Evolutionary conservation across 23 tunicate species (phyloP).

Genomic region (Trididemnum miniatum): DNA sequence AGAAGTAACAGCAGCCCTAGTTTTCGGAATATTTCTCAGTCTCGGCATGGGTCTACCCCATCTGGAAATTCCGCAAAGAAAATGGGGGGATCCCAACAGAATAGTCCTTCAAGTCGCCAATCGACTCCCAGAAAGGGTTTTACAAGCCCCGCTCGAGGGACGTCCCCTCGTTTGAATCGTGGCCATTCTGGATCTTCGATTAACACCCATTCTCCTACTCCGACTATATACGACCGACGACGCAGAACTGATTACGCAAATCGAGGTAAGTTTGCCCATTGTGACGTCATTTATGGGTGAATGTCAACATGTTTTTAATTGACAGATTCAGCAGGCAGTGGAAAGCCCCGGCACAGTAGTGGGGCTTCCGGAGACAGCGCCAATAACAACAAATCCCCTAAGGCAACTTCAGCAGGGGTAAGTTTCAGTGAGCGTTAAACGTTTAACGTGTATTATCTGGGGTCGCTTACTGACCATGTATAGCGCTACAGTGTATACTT

Average conservation of each 20-base stretch:
- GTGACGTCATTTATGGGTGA: no score
- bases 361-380: constrained; percentile 13
- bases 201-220: constrained; percentile 30
- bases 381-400: constrained; percentile 8
- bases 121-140: constrained; percentile 18
- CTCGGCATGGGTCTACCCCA: constrained; percentile 2
- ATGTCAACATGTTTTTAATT: neutral
- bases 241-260: neutral
- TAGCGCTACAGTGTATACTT: no score
- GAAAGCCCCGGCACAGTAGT: constrained; percentile 20
- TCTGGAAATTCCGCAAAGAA: neutral
- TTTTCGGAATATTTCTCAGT: neutral
- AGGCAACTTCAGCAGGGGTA: constrained; percentile 1
- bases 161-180: constrained; percentile 39
- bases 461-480: no score
- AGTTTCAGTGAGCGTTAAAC: no score
- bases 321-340: constrained; percentile 4
- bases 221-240: constrained; percentile 32
- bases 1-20: constrained; percentile 36
- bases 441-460: no score
- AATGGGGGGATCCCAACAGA: neutral
- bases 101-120: constrained; percentile 21
- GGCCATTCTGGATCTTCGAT: neutral
- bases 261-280: constrained; percentile 10
- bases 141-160: neutral